phyloP scores from a whole-genome alignment of 2,113 vertebrate genomes.

The Macquaria ambigua region DNA sequence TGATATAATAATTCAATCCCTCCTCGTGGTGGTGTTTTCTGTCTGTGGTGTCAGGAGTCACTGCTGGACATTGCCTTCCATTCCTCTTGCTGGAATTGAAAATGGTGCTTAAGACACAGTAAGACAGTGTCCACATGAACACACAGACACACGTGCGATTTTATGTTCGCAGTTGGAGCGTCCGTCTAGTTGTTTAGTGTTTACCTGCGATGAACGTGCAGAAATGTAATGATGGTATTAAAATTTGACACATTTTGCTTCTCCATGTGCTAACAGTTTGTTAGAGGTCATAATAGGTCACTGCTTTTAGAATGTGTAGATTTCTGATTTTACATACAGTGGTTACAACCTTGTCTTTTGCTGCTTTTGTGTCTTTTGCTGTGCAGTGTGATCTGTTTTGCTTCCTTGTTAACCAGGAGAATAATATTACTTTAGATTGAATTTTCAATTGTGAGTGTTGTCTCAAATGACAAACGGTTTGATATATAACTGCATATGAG shows the following conservation, averaged over 20 bases:
- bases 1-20: conserved; percentile 33
- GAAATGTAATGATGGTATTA: conserved; percentile 30
- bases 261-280: conserved; percentile 30
- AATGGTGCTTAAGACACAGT: conserved; percentile 77
- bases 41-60: conserved; percentile 49
- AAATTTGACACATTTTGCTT: conserved; percentile 24
- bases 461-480: conserved; percentile 25
- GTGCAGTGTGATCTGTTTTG: conserved; percentile 19
- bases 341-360: conserved; percentile 40
- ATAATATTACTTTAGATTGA: conserved; percentile 37
- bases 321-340: conserved; percentile 28
- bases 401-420: conserved; percentile 30
- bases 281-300: conserved; percentile 34
- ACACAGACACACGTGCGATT: conserved; percentile 34
- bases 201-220: conserved; percentile 49
- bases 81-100: conserved; percentile 68
- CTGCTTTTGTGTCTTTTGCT: conserved; percentile 39
- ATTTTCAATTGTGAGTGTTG: conserved; percentile 19
- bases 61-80: conserved; percentile 69
- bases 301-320: conserved; percentile 50
- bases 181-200: conserved; percentile 57
- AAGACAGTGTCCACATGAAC: conserved; percentile 66
- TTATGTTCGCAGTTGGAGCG: conserved; percentile 21
- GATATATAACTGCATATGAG: conserved; percentile 26
- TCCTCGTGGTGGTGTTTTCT: conserved; percentile 33